Percentiles rank a stretch among this genome's conserved stretches.
phyloP scores from a whole-genome alignment of 2,888 invertebrate genomes.

The Tinea semifulvella region DNA sequence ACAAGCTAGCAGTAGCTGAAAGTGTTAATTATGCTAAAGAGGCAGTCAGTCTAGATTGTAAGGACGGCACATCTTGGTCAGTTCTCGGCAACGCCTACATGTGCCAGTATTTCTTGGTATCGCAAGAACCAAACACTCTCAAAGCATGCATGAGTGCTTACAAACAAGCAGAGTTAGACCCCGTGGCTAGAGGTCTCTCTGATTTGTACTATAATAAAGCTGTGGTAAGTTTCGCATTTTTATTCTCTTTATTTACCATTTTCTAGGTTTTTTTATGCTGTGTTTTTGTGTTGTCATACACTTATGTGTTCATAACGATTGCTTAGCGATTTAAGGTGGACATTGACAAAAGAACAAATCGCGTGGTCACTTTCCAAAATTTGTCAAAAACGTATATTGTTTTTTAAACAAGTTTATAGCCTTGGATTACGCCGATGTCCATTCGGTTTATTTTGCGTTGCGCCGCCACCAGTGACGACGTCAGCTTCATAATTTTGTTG shows the following conservation, averaged over 20 bases:
- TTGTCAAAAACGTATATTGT: too few relatives aligned
- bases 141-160: constrained; percentile 83
- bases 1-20: constrained; percentile 64
- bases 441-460: too few relatives aligned
- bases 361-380: too few relatives aligned
- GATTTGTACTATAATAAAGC: constrained; percentile 88
- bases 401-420: too few relatives aligned
- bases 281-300: too few relatives aligned
- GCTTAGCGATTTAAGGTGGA: too few relatives aligned
- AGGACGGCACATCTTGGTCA: constrained; percentile 85
- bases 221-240: constrained; percentile 68
- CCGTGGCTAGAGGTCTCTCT: constrained; percentile 74
- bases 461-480: too few relatives aligned
- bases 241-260: not conserved
- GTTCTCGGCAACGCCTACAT: constrained; percentile 87
- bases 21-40: constrained; percentile 84
- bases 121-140: constrained; percentile 75
- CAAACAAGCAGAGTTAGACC: constrained; percentile 77
- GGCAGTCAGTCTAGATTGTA: constrained; percentile 79
- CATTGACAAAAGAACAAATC: too few relatives aligned
- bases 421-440: too few relatives aligned
- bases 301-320: too few relatives aligned
- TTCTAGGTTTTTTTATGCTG: not conserved
- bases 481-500: too few relatives aligned
- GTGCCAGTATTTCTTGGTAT: constrained; percentile 78